Base-by-base conservation (phyloP, 2,113 vertebrate genomes). In the Galbula dea region DNA sequence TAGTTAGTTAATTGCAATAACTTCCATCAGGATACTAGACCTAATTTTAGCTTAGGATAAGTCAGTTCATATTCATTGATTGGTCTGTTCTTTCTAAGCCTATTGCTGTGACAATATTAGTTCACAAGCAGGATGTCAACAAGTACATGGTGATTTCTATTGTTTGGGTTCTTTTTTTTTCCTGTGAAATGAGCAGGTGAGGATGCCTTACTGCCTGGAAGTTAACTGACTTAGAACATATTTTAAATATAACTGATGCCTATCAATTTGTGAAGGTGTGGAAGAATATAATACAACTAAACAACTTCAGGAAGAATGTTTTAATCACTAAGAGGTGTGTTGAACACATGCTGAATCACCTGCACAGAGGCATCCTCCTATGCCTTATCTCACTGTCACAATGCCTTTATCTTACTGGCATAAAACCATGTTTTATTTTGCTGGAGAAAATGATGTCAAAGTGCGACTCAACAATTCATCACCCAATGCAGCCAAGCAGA, bases 61-160 rank as follows among this genome's bases (percentile, higher is more conserved):
- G 86, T 68, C 59, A 48, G 87, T 73, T 92, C 68, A 59, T 27
- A 30, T 52, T 71, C 82, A 91, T 68, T 57, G 82, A 96, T 46
- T 43, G 67, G 10, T 43, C 72, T 77, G 79, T 8, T 84, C 78
- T 93, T 81, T 86, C 68, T 45, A 69, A 67, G 59, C 39, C 67
- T 63, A 17, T 46, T 89, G 66, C 91, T 92, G 74, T 92, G 91
- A 95, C 82, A 94, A 93, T 95, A 96, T 92, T 49, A 16, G 69
- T 29, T 88, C 79, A 76, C 63, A 58, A 49, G 65, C 88, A 96
- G 86, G 78, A 77, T 88, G 89, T 83, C 58, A 93, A 96, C 58
- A 83, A 0, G 12, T 41, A 49, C 52, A 5, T 9, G 71, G 49
- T 63, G 59, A 73, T 36, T 76, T 86, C 14, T 13, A 66, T 81